Conservation (phyloP, 2,113 vertebrate species). For the Chaetorhynchus papuensis region DNA sequence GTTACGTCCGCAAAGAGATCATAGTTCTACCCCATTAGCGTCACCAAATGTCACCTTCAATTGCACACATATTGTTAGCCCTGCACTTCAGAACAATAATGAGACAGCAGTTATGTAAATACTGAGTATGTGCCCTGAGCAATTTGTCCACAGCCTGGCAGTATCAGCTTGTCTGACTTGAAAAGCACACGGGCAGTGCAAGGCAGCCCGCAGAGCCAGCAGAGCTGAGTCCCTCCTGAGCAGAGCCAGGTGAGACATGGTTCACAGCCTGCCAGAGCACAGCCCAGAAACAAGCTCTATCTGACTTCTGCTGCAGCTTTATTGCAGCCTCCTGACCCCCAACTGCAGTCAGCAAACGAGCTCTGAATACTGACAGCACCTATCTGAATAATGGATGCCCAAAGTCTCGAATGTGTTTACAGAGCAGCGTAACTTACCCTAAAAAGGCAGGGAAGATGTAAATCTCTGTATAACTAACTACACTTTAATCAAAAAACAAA, state of each 20-base stretch:
- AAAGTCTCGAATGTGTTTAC: not conserved
- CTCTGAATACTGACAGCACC: not conserved
- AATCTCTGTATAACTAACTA: not conserved
- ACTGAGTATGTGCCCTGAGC: slow-evolving; percentile 53
- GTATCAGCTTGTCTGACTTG: slow-evolving; percentile 36
- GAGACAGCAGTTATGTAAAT: slow-evolving; percentile 71
- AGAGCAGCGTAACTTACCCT: not conserved
- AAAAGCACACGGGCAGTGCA: not conserved
- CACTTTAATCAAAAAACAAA: not conserved
- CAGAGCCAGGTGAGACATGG: not conserved
- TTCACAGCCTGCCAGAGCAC: not conserved
- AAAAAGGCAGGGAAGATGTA: not conserved
- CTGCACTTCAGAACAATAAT: slow-evolving; percentile 62
- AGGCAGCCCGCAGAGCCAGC: not conserved
- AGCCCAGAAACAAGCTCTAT: slow-evolving; percentile 12
- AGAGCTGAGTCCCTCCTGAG: not conserved
- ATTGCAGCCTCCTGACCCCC: not conserved
- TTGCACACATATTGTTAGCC: slow-evolving; percentile 39
- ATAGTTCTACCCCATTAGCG: slow-evolving; percentile 45
- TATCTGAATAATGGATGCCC: not conserved
- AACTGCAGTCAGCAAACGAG: not conserved
- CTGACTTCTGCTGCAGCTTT: not conserved
- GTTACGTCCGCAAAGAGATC: slow-evolving; percentile 25
- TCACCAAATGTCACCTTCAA: slow-evolving; percentile 67
- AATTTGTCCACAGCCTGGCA: slow-evolving; percentile 63